Base-by-base conservation (phyloP, 2,888 invertebrate genomes). In the Campoplex capitator region DNA sequence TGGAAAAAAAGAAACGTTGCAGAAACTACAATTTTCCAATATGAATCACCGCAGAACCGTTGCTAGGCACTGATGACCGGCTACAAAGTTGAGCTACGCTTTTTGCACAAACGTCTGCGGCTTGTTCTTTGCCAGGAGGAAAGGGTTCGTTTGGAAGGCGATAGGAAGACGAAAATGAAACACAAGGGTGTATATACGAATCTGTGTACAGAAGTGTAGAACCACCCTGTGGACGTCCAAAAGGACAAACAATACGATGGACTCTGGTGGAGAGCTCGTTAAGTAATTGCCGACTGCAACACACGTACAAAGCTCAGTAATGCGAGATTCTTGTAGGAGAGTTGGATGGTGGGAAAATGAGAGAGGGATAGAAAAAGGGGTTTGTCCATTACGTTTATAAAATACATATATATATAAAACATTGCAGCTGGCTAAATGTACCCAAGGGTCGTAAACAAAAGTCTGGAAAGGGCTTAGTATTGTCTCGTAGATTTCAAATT, bases 281-380 rank as follows among this genome's bases (percentile, higher is more conserved):
- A 92, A 92, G 92, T 92, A 93, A 93, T 92, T 91, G 92, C 90
- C 87, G 89, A 86, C 84, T 87, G 79, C 84, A 78, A 48, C 68
- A 77, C 62, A 73, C 73, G 48, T 62, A 62, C 56, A 28, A 48
- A 89, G 90, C 88, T 84, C 88, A 90, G 91, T 92, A 93, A 93
- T 93, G 93, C 92, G 91, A 92, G 92, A 92, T 90, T 92, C 92
- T 91, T 93, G 92, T 93, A 91, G 87, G 89, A 89, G 88, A 85
- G 28, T 86, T 74, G 81, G 82, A 48, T 74, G 82, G 82, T 67
- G 77, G 68, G 32, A 70, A 73, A 70, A 73, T 23, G 48, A 54
- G 73, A 82, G 51, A 58, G 82, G 74, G 45, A 56, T 28, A 23
- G 86, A 86, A 86, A 83, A 84, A 78, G 84, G 81, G 71, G 79